Conservation (phyloP, 2,888 invertebrate genomes). For the Lithodes maja region DNA sequence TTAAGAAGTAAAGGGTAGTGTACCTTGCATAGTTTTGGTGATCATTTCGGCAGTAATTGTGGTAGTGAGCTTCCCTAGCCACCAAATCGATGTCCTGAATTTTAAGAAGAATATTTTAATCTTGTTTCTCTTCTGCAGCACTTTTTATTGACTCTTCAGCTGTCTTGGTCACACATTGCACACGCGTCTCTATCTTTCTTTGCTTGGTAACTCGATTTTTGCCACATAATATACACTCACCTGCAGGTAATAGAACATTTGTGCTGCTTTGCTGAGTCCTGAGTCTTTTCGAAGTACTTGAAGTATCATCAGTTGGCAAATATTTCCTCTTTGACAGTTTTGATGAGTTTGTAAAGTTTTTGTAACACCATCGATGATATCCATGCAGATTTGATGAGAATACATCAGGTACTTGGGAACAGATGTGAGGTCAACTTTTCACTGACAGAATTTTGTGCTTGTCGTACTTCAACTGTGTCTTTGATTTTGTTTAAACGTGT, state of each 20-base stretch:
- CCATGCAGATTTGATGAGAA: neutral
- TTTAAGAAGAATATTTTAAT: neutral
- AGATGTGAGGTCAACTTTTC: neutral
- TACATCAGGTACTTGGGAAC: neutral
- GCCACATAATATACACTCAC: neutral
- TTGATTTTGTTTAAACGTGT: neutral
- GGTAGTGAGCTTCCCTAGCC: slow-evolving; percentile 16
- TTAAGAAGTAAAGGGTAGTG: neutral
- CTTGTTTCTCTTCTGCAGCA: neutral
- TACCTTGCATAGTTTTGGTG: neutral
- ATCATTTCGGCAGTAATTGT: neutral
- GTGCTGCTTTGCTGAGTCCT: neutral
- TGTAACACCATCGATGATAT: neutral
- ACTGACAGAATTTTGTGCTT: neutral
- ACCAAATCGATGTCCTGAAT: neutral
- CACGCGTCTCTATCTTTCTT: neutral
- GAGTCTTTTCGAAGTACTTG: neutral
- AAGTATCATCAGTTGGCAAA: neutral
- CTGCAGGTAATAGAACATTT: neutral
- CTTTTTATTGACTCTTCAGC: neutral
- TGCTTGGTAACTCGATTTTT: neutral
- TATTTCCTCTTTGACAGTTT: neutral
- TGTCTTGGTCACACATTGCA: neutral
- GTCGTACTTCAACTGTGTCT: neutral
- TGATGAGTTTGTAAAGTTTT: neutral